phyloP scores from a whole-genome alignment of 2,888 invertebrate genomes.

The Agrochola litura region DNA sequence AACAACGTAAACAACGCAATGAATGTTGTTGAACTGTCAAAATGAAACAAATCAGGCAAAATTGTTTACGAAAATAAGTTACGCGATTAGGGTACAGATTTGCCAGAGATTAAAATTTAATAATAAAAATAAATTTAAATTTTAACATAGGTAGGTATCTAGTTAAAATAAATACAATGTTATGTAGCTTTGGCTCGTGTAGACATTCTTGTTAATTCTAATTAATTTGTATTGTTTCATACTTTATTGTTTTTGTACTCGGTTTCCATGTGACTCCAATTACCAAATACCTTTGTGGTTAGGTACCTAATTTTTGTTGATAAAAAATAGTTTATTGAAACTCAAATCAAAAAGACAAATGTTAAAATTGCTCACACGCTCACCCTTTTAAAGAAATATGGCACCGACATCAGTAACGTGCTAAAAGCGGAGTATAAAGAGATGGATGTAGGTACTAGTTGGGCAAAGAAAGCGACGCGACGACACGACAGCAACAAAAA shows the following conservation, averaged over 20 bases:
- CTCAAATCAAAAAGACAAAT: background rate
- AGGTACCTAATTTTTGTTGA: background rate
- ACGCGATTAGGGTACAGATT: too few relatives aligned
- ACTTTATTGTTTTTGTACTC: constrained; percentile 2
- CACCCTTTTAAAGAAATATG: constrained; percentile 5
- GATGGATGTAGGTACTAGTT: constrained; percentile 21
- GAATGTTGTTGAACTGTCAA: too few relatives aligned
- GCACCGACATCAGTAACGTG: background rate
- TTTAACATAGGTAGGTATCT: too few relatives aligned
- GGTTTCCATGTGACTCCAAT: background rate
- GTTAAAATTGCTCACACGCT: background rate
- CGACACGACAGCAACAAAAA: constrained; percentile 9
- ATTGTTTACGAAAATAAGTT: too few relatives aligned
- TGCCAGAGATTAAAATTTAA: too few relatives aligned
- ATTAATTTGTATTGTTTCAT: constrained; percentile 12
- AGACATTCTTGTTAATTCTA: background rate
- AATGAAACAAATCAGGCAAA: too few relatives aligned
- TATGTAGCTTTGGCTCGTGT: background rate
- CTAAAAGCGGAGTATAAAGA: constrained; percentile 41
- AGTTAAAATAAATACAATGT: constrained; percentile 4
- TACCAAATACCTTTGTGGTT: background rate
- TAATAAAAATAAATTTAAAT: background rate
- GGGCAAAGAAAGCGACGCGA: constrained; percentile 21
- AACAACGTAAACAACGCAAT: too few relatives aligned
- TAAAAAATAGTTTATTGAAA: background rate